Base-by-base conservation (phyloP, 2,888 invertebrate genomes). In the Ormyrus rosae region DNA sequence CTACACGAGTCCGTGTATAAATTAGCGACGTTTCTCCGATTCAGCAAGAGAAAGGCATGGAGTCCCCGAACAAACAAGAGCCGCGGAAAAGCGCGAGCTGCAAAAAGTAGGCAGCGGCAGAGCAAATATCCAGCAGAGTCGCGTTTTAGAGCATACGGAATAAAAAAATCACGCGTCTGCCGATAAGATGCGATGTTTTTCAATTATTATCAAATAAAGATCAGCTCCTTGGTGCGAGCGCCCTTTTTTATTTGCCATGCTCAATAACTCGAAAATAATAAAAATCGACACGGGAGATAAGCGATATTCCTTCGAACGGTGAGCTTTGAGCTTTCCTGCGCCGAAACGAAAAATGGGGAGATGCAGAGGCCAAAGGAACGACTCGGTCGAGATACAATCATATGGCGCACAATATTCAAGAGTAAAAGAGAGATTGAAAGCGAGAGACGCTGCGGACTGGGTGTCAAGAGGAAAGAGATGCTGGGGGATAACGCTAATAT, bases 261-360 rank as follows among this genome's bases (percentile, higher is more conserved):
- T 61, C 71, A 51, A 61, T 71, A 51, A 71, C 48, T 53, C 51
- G 34, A 71, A 71, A 60, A 71, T 71, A 71, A 71, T 71, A 71
- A 61, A 71, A 61, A 34, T 51, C 13, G 13, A 13, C 13, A 13
- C 13, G 51, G 9, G 51, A 71, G 61, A 58, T 8, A 10, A 13
- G 13, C 8, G 51, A 19, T 19, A 51, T 51, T 9, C 58, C 6
- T 13, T 13, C 13, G 58, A n/a, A n/a, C n/a, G n/a, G 1, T 50
- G 61, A 51, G 61, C 71, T 71, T 71, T 71, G 71, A 61, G 71
- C 51, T 61, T 51, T 61, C 13, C 13, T 13, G 13, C 58, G 58
- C 34, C 13, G 13, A 13, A 56, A 55, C 11, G 45, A n/a, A 9
- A 46, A 10, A 68, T 0, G 56, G 13, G 50, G 1, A 71, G 51